phyloP scores from a whole-genome alignment of 2,113 vertebrate genomes.

The Dromaius novaehollandiae region DNA sequence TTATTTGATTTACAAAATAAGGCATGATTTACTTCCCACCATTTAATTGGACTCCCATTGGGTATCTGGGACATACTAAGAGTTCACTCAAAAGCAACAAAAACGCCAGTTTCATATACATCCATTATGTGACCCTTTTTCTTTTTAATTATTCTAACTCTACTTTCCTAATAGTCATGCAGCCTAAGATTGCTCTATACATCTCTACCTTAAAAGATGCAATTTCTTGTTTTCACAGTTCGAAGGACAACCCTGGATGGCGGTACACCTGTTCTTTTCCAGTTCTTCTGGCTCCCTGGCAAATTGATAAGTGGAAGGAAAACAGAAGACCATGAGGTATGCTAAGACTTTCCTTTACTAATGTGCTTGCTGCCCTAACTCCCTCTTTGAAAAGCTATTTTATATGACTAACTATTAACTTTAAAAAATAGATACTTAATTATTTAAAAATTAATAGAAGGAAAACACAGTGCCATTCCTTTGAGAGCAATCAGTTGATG shows the following conservation, averaged over 20 bases:
- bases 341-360: not conserved
- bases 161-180: not conserved
- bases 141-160: not conserved
- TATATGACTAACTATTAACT: not conserved
- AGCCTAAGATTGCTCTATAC: not conserved
- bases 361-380: not conserved
- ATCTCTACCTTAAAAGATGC: not conserved
- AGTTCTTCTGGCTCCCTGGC: not conserved
- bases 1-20: too few relatives aligned
- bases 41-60: not conserved
- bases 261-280: not conserved
- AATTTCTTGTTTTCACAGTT: not conserved
- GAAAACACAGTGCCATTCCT: not conserved
- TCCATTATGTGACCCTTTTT: not conserved
- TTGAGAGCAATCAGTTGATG: not conserved
- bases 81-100: not conserved
- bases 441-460: slow-evolving; percentile 27
- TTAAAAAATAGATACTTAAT: not conserved
- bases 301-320: not conserved
- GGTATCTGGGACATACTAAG: not conserved
- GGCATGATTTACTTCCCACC: too few relatives aligned
- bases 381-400: not conserved
- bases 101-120: not conserved
- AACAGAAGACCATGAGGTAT: not conserved
- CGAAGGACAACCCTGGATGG: not conserved